Base-by-base conservation (phyloP, 2,888 invertebrate species). In the Synanthedon andrenaeformis region DNA sequence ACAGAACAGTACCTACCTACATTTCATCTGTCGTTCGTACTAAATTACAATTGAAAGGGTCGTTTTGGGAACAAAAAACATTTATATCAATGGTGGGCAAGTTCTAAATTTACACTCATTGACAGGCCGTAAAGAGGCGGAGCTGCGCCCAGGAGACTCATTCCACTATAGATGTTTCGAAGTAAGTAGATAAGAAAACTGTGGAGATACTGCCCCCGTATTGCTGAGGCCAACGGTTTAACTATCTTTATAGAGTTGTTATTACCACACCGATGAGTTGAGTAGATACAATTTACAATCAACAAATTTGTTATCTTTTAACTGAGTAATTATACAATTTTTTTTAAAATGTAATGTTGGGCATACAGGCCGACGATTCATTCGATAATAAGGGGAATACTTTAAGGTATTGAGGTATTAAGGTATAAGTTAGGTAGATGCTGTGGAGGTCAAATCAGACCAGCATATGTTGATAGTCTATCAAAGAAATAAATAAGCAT, bases 21-120 rank as follows among this genome's bases (percentile, higher is more conserved):
- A n/a, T 35, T 23, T 35, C 10, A 35, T 35, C 35, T 35, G 35
- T 10, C 8, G 8, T 35, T 35, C 10, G 35, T 35, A 80, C 77
- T 87, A 87, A 85, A 86, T 85, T 80, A 85, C 87, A 81, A 84
- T 85, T 79, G 74, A 73, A 78, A 81, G 74, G 77, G 80, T 72
- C 76, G 83, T 81, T 82, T 81, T 79, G 86, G 86, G 87, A 80
- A 85, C 85, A 85, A 86, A 86, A 85, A 87, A 87, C 87, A 87
- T 87, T 87, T 84, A 86, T 87, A 84, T 86, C 86, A 87, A 87
- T 86, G 86, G 87, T 64, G 72, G 74, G 72, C 63, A 75, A 78
- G 83, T 80, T 85, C 83, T 84, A 85, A 86, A 87, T 87, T 85
- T 79, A 80, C 79, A 85, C 81, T 83, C 87, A 87, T 87, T 85